These are phyloP conservation scores for Adelges cooleyi DNA, from an alignment of 1,140 invertebrate species.

Conservation along the genomic window DNA sequence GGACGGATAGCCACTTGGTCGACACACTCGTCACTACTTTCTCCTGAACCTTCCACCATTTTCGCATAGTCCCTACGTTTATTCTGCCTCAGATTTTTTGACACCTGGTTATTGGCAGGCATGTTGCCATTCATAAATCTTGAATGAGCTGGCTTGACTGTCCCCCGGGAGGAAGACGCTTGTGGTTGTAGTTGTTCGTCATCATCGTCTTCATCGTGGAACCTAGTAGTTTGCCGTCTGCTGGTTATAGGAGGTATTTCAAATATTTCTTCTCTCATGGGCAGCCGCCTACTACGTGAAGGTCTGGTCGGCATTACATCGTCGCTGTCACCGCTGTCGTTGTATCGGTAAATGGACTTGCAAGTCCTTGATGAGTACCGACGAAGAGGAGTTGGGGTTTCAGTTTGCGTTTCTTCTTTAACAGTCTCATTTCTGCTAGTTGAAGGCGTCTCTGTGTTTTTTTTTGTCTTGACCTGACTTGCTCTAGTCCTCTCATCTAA, in stretches of 20 bases:
- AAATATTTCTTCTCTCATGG: not conserved
- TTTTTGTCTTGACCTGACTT: too few relatives aligned
- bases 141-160: not conserved
- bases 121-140: not conserved
- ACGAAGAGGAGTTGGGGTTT: constrained; percentile 3
- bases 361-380: constrained; percentile 19
- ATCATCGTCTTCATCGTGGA: not conserved
- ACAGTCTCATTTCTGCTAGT: too few relatives aligned
- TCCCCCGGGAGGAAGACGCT: not conserved
- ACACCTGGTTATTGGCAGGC: not conserved
- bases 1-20: not conserved
- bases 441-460: too few relatives aligned
- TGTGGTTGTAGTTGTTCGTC: not conserved
- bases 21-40: constrained; percentile 18
- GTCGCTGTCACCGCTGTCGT: not conserved
- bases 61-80: constrained; percentile 30
- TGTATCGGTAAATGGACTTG: constrained; percentile 9
- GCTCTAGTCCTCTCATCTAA: too few relatives aligned
- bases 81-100: constrained; percentile 19
- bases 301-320: constrained; percentile 7
- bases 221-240: constrained; percentile 1
- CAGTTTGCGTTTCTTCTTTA: too few relatives aligned
- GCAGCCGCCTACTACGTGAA: not conserved
- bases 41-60: constrained; percentile 27
- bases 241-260: constrained; percentile 19